phyloP scores from a whole-genome alignment of 1,140 invertebrate genomes.

The Homarus americanus region DNA sequence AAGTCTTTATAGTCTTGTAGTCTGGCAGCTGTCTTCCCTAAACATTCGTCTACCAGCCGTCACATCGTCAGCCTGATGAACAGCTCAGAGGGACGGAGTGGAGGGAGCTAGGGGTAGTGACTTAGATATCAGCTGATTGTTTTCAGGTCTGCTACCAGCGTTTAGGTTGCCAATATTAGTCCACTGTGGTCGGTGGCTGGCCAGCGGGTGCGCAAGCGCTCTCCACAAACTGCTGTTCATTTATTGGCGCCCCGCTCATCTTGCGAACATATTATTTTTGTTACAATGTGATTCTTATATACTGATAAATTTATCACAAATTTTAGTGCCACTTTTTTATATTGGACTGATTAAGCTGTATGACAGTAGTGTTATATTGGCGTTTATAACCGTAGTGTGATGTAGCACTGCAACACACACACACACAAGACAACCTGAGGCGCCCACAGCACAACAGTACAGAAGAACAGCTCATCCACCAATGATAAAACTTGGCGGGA shows the following conservation, averaged over 20 bases:
- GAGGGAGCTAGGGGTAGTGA: not conserved
- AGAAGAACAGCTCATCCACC: not conserved
- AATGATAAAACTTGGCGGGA: constrained; percentile 39
- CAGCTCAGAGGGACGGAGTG: no score
- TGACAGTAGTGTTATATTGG: no score
- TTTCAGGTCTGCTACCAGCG: not conserved
- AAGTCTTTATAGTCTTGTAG: no score
- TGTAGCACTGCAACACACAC: not conserved
- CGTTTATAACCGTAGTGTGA: not conserved
- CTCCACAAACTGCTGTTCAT: not conserved
- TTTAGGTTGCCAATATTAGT: not conserved
- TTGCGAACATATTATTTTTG: no score
- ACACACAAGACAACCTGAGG: constrained; percentile 7
- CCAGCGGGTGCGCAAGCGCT: not conserved
- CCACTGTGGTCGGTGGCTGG: not conserved
- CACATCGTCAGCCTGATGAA: no score
- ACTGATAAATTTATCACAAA: no score
- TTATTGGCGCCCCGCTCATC: not conserved
- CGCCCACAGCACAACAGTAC: not conserved
- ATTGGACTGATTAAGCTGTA: no score
- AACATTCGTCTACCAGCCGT: no score
- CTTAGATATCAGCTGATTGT: not conserved
- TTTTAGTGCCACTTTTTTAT: no score
- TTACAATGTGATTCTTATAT: no score
- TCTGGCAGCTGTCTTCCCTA: no score